A percentile compares a stretch with the other conserved stretches of the same genome.
These are phyloP conservation scores for Orthosia gracilis DNA, from an alignment of 2,888 invertebrate genomes.

Conservation along the genomic window DNA sequence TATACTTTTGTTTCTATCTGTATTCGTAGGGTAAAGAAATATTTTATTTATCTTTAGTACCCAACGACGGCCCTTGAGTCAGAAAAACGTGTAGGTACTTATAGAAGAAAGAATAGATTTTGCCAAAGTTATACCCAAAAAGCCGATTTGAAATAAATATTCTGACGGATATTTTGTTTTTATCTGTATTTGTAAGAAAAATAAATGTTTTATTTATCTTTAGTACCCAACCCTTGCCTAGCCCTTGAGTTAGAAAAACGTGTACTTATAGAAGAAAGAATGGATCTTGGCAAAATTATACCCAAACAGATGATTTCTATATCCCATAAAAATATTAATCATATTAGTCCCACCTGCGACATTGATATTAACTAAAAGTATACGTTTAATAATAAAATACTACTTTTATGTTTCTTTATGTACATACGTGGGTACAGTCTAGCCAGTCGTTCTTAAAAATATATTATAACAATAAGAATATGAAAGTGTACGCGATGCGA, in stretches of 20 bases:
- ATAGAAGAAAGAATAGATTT: background rate
- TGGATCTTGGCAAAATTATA: background rate
- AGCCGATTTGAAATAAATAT: background rate
- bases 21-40: too few species aligned
- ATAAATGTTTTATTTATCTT: background rate
- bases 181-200: too few species aligned
- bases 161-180: background rate
- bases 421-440: background rate
- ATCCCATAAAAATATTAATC: background rate
- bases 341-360: background rate
- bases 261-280: background rate
- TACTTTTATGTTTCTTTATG: background rate
- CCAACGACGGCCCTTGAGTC: background rate
- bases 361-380: background rate
- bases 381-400: background rate
- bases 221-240: background rate
- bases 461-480: background rate
- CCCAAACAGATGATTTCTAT: background rate
- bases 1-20: too few species aligned
- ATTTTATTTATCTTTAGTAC: background rate
- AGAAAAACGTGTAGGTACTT: background rate
- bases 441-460: background rate
- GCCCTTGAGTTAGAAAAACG: background rate
- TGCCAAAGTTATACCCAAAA: background rate
- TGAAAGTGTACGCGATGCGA: background rate